These are phyloP conservation scores for Drosophila falleni DNA, from an alignment of 2,888 invertebrate genomes.

Conservation along the genomic window DNA sequence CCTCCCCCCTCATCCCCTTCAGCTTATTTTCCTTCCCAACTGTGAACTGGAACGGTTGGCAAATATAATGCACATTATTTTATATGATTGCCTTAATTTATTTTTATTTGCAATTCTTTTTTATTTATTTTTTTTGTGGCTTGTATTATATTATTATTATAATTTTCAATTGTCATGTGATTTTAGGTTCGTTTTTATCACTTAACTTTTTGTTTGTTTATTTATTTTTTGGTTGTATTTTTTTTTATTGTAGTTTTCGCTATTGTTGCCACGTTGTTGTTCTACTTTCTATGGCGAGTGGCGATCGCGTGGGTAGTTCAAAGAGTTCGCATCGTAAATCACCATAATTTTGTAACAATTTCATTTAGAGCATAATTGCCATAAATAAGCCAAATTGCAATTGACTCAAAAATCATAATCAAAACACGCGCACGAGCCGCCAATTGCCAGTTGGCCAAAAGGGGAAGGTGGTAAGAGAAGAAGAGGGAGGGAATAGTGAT, in stretches of 20 bases:
- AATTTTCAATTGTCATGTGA: slow-evolving; percentile 63
- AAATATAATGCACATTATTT: slow-evolving; percentile 54
- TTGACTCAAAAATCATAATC: slow-evolving; percentile 69
- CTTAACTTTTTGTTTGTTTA: slow-evolving; percentile 39
- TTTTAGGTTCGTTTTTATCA: slow-evolving; percentile 46
- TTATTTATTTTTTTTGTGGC: slow-evolving; percentile 10
- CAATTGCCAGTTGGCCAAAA: slow-evolving; percentile 33
- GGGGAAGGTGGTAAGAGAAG: not conserved
- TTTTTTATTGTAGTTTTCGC: slow-evolving; percentile 10
- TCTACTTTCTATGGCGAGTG: slow-evolving; percentile 69
- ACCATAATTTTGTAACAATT: slow-evolving; percentile 74
- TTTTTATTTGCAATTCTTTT: slow-evolving; percentile 53
- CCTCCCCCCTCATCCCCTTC: not conserved
- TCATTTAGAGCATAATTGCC: slow-evolving; percentile 73
- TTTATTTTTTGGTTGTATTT: slow-evolving; percentile 11
- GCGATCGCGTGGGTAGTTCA: slow-evolving; percentile 61
- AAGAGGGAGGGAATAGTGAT: slow-evolving; percentile 28
- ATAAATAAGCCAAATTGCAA: slow-evolving; percentile 66
- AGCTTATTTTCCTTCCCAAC: not conserved
- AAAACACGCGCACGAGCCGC: slow-evolving; percentile 58
- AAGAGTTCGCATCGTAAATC: slow-evolving; percentile 51
- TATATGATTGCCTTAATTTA: slow-evolving; percentile 63
- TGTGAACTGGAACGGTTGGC: slow-evolving; percentile 70
- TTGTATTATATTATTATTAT: slow-evolving; percentile 48
- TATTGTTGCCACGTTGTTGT: slow-evolving; percentile 41